phyloP scores from a whole-genome alignment of 2,113 vertebrate species.

The Marcusenius ussheri region DNA sequence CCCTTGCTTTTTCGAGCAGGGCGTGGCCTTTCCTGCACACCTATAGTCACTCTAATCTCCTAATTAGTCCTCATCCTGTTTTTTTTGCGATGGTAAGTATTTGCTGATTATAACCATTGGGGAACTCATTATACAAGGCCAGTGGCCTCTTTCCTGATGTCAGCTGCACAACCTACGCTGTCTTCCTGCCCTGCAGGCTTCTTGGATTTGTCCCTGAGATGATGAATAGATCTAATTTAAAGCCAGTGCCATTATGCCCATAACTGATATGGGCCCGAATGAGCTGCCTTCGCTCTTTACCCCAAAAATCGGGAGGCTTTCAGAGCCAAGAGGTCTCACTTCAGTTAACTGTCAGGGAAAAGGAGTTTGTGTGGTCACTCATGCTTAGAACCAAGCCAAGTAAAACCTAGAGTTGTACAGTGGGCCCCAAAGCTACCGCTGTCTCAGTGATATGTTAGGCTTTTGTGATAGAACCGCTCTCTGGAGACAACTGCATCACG shows the following conservation, averaged over 20 bases:
- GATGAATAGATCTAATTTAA: conserved; percentile 23
- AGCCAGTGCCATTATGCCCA: neutral
- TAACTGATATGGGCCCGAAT: conserved; percentile 6
- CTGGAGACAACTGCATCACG: neutral
- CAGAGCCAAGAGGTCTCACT: neutral
- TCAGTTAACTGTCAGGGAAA: conserved; percentile 8
- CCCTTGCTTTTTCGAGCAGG: neutral
- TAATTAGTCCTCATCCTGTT: neutral
- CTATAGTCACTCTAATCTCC: neutral
- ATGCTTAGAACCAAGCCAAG: neutral
- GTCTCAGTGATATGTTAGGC: neutral
- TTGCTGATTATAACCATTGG: neutral
- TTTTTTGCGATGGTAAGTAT: neutral
- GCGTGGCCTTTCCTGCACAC: neutral
- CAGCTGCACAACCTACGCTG: neutral
- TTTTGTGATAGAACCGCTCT: neutral
- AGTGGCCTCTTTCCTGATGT: neutral
- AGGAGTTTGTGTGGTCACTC: neutral
- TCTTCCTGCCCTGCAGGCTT: neutral
- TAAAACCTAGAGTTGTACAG: neutral
- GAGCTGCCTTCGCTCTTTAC: neutral
- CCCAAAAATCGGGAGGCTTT: neutral
- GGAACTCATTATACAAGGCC: conserved; percentile 8
- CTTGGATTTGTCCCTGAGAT: neutral
- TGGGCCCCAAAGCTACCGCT: neutral